These are phyloP conservation scores for Bathynomus jamesi DNA, from an alignment of 1,140 invertebrate species.

Conservation along the genomic window DNA sequence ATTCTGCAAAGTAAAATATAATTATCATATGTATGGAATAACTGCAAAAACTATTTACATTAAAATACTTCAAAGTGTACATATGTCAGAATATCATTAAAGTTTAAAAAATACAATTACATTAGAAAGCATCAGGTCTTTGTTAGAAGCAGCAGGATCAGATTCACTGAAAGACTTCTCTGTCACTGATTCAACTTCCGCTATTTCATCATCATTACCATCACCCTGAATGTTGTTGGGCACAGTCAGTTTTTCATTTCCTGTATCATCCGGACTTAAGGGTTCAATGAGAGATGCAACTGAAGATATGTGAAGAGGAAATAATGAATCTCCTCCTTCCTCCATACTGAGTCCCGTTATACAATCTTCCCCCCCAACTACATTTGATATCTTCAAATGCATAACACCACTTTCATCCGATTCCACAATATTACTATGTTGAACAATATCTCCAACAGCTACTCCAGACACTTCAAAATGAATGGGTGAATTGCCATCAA, in stretches of 20 bases:
- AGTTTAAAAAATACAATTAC: too few species aligned
- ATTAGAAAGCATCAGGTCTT: too few species aligned
- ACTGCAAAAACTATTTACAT: too few species aligned
- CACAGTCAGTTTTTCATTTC: too few species aligned
- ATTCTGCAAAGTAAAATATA: neutral
- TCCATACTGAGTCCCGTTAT: conserved; percentile 31
- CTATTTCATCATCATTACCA: too few species aligned
- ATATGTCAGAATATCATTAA: too few species aligned
- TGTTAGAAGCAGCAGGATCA: too few species aligned
- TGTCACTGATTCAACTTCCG: too few species aligned
- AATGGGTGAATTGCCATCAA: neutral
- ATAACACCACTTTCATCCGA: conserved; percentile 30
- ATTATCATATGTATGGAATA: neutral
- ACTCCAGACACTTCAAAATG: conserved; percentile 5
- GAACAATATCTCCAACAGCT: conserved; percentile 31
- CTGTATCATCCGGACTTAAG: conserved; percentile 23
- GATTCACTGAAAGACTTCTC: too few species aligned
- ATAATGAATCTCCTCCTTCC: conserved; percentile 28
- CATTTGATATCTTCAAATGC: conserved; percentile 34
- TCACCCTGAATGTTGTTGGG: too few species aligned
- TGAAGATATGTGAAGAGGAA: conserved; percentile 30
- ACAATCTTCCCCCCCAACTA: conserved; percentile 33
- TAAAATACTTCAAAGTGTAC: too few species aligned
- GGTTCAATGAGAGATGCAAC: conserved; percentile 27
- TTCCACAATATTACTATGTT: conserved; percentile 29